phyloP scores from a whole-genome alignment of 1,140 invertebrate genomes.

The Phymorhynchus buccinoides region DNA sequence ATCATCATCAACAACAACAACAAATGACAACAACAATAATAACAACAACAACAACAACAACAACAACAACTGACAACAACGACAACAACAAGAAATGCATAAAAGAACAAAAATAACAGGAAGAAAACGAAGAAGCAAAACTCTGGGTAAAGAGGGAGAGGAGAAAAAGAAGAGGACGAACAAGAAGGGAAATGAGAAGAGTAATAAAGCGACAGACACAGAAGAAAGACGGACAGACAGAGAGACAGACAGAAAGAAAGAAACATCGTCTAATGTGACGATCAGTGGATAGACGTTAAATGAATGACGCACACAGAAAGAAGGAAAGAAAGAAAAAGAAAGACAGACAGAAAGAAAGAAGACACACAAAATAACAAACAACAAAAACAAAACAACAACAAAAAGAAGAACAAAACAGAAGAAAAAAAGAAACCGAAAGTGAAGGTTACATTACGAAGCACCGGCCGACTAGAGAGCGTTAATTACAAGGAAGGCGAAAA shows the following conservation, averaged over 20 bases:
- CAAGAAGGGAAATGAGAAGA: background rate
- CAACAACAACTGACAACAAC: background rate
- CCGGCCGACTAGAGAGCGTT: no score
- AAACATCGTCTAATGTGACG: no score
- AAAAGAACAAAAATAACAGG: background rate
- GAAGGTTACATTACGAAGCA: background rate
- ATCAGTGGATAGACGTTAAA: no score
- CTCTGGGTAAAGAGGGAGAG: no score
- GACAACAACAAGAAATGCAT: background rate
- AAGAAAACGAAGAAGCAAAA: background rate
- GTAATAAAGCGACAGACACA: background rate
- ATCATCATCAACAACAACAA: no score
- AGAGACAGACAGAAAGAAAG: background rate
- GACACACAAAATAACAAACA: background rate
- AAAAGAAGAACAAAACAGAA: background rate
- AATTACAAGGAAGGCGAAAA: no score
- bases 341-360: no score
- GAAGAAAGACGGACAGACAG: background rate
- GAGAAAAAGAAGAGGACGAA: background rate
- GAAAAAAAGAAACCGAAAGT: background rate
- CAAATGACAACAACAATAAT: background rate
- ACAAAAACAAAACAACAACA: background rate
- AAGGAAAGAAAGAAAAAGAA: background rate
- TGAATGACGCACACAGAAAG: background rate
- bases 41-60: slow-evolving; percentile 6